These are phyloP conservation scores for Apis laboriosa DNA, from an alignment of 1,140 invertebrate genomes.

Conservation along the genomic window DNA sequence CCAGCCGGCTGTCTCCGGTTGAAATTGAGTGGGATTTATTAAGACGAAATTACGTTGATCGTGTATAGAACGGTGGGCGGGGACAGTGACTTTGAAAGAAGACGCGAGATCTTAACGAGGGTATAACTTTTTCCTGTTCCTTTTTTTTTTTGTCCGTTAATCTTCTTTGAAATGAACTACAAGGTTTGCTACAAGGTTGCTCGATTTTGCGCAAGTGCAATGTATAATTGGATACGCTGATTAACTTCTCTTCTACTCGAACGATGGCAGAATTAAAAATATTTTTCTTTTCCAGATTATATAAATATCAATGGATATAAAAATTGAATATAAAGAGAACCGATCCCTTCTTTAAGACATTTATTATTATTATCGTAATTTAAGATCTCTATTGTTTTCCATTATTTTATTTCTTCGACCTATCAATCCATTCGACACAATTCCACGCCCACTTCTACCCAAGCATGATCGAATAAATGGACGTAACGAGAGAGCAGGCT, in stretches of 20 bases:
- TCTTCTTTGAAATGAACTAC: neutral
- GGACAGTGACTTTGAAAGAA: slow-evolving; percentile 27
- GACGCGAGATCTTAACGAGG: neutral
- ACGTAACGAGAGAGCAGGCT: neutral
- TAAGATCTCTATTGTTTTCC: neutral
- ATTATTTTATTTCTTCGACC: no score
- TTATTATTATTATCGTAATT: neutral
- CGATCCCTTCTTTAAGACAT: no score
- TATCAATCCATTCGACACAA: neutral
- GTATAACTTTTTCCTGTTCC: neutral
- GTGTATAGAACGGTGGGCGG: neutral
- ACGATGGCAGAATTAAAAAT: no score
- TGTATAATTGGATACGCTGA: no score
- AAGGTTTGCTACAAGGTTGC: neutral
- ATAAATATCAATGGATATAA: no score
- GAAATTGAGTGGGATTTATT: slow-evolving; percentile 43
- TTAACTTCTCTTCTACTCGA: no score
- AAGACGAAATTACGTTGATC: slow-evolving; percentile 30
- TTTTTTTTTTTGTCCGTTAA: neutral
- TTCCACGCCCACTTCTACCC: neutral
- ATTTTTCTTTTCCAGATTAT: no score
- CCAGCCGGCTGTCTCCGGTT: neutral
- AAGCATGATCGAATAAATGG: neutral
- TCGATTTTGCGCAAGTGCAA: neutral
- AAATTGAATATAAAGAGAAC: no score